Base-by-base conservation (phyloP, 1,140 invertebrate species). In the Lepidurus apus region DNA sequence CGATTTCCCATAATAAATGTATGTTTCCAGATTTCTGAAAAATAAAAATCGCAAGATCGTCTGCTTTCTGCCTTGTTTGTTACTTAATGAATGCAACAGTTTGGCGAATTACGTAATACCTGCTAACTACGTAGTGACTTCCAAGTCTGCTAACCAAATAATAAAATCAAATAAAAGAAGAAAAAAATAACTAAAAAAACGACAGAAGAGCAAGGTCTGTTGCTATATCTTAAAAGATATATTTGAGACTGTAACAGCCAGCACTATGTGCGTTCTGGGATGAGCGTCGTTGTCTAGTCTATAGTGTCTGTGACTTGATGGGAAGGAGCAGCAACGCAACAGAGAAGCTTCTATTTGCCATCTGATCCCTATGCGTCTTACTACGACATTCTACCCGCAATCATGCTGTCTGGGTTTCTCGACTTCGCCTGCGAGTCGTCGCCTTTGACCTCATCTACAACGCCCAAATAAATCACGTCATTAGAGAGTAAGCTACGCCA, bases 381-480 rank as follows among this genome's bases (percentile, higher is more conserved):
- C 53, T 1, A 65, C 53, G 53, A 65, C 53, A 65, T 65, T 65
- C 53, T 65, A 65, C 53, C 53, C 53, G 13, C 21, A 65, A 65
- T 65, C 53, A 65, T 65, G 21, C 53, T 65, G 53, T 65, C 53
- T 65, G 53, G 53, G 53, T 21, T 65, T 21, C 53, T 65, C 53
- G 21, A 21, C 53, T 65, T 65, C 53, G 9, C 53, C 21, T 17
- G 6, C 53, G 53, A 65, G 53, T 21, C 53, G 7, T 17, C 9
- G 21, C 53, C 53, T 65, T 65, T 65, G 53, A 65, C 53, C 53
- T 21, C 53, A 65, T 65, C 53, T 65, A 65, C 53, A 21, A 65
- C 53, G 53, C 53, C 13, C 53, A 65, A 65, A 65, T 65, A 65
- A 65, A 65, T 65, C 53, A 65, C 53, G 53, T 65, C 53, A 65